phyloP scores from a whole-genome alignment of 1,140 invertebrate genomes.

The Drosophila mayri region DNA sequence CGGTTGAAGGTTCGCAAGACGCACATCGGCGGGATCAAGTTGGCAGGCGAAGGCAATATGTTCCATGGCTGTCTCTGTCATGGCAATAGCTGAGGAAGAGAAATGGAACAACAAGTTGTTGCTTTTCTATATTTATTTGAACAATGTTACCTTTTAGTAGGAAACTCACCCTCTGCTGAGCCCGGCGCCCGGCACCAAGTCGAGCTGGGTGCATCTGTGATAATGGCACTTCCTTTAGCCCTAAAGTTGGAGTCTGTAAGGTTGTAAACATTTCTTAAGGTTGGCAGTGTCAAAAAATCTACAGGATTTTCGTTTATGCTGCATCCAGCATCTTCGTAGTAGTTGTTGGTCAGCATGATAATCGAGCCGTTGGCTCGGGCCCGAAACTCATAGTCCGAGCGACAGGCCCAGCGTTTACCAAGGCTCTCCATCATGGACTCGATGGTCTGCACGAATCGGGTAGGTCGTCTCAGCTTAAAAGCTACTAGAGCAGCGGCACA shows the following conservation, averaged over 20 bases:
- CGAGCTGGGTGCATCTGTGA: constrained; percentile 88
- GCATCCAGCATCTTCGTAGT: constrained; percentile 88
- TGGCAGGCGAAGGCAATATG: constrained; percentile 89
- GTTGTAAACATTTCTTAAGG: constrained; percentile 88
- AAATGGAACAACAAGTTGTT: too few relatives aligned
- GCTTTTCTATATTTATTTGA: not conserved
- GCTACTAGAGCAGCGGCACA: constrained; percentile 88
- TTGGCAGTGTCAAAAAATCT: constrained; percentile 68
- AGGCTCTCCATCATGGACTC: constrained; percentile 89
- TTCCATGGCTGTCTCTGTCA: constrained; percentile 92
- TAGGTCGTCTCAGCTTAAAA: constrained; percentile 87
- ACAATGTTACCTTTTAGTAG: too few relatives aligned
- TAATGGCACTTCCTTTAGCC: constrained; percentile 86
- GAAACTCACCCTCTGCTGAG: constrained; percentile 86
- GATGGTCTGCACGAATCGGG: constrained; percentile 88
- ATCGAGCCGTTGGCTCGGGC: constrained; percentile 88
- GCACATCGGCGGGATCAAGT: constrained; percentile 89
- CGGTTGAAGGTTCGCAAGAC: constrained; percentile 87
- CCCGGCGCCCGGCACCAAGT: constrained; percentile 88
- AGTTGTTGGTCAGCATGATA: constrained; percentile 87
- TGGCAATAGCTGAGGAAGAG: constrained; percentile 86
- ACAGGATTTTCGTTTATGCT: constrained; percentile 87
- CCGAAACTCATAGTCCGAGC: constrained; percentile 86
- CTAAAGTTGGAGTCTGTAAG: constrained; percentile 85
- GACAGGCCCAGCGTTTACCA: constrained; percentile 87